Evolutionary conservation across 2,797 vertebrate species (phyloP).

Genomic region (Momotus momota): DNA sequence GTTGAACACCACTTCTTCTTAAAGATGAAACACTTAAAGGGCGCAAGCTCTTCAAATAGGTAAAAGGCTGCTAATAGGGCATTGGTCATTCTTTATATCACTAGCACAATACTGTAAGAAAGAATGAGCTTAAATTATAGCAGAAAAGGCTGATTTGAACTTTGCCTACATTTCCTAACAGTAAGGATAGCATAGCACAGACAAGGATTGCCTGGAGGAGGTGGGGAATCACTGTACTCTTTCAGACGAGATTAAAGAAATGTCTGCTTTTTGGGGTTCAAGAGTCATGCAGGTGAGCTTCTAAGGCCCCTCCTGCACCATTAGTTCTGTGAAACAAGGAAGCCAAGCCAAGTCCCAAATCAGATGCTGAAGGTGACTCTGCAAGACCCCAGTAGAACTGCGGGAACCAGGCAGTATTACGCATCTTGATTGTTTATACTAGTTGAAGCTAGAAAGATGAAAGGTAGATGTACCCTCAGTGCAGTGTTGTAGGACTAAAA

Average conservation of each 20-base stretch:
- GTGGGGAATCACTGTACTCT: neutral
- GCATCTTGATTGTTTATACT: neutral
- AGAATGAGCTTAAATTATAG: neutral
- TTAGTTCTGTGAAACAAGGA: neutral
- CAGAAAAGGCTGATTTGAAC: neutral
- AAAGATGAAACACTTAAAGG: neutral
- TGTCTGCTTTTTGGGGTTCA: neutral
- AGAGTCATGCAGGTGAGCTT: neutral
- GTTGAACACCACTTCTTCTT: neutral
- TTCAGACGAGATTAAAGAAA: neutral
- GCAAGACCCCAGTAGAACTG: neutral
- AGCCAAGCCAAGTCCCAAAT: neutral
- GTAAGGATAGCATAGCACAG: neutral
- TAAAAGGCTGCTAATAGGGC: neutral
- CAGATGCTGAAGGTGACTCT: neutral
- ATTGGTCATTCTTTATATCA: neutral
- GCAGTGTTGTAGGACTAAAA: neutral
- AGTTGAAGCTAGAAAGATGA: neutral
- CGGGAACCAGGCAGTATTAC: neutral
- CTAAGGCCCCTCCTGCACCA: neutral
- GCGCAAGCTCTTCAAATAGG: neutral
- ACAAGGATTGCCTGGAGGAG: neutral
- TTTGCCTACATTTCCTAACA: neutral
- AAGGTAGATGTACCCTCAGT: neutral
- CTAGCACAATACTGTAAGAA: neutral